Conservation (phyloP, 2,113 vertebrate species). For the Phodopus roborovskii region DNA sequence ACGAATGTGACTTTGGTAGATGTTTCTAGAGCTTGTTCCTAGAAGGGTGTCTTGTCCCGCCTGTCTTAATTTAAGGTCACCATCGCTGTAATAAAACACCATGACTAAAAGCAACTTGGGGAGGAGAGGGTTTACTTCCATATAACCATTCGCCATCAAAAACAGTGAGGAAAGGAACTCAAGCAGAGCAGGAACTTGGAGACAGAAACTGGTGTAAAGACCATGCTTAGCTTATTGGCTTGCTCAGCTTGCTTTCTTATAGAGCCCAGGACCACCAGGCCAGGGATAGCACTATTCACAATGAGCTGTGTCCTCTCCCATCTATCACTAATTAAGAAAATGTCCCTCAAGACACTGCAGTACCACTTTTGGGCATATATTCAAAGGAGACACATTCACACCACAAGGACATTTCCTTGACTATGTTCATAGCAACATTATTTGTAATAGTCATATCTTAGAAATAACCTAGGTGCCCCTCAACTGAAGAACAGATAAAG, state of each 20-base stretch:
- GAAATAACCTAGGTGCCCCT: too few relatives aligned
- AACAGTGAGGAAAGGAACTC: neutral
- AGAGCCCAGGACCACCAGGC: neutral
- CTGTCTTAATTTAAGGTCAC: neutral
- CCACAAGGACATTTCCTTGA: too few relatives aligned
- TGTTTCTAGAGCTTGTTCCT: neutral
- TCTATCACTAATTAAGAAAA: neutral
- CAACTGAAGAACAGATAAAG: too few relatives aligned
- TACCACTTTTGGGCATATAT: too few relatives aligned
- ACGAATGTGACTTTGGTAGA: neutral
- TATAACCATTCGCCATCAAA: neutral
- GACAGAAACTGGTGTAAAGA: neutral
- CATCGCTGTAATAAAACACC: neutral
- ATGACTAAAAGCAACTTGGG: neutral
- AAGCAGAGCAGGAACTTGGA: neutral
- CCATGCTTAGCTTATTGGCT: neutral
- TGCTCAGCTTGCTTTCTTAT: neutral
- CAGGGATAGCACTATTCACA: neutral
- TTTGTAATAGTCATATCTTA: too few relatives aligned
- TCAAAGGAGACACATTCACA: too few relatives aligned
- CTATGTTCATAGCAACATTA: too few relatives aligned
- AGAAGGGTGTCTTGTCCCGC: neutral
- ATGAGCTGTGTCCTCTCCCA: neutral
- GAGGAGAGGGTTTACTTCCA: neutral
- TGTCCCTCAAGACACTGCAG: too few relatives aligned